These are phyloP conservation scores for Erebia epiphron DNA, from an alignment of 2,888 invertebrate genomes.

Conservation along the genomic window DNA sequence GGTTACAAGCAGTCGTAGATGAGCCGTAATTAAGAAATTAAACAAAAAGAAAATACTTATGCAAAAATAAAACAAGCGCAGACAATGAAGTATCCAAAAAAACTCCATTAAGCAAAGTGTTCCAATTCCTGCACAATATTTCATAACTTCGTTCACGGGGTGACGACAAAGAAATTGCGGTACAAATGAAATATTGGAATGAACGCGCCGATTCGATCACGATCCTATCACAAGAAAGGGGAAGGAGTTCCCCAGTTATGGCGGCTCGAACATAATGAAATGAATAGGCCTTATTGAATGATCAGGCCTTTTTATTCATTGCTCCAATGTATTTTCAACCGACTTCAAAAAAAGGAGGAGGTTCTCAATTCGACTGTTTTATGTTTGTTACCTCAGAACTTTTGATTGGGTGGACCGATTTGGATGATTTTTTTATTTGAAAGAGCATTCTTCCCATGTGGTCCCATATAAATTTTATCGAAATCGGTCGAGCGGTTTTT, in stretches of 20 bases:
- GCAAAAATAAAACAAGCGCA: background rate
- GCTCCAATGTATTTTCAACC: constrained; percentile 12
- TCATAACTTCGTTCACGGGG: constrained; percentile 35
- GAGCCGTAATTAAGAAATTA: background rate
- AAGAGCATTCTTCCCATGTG: no score
- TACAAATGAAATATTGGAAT: constrained; percentile 42
- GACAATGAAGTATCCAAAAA: background rate
- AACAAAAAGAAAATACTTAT: background rate
- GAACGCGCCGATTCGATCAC: constrained; percentile 37
- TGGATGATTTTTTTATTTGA: no score
- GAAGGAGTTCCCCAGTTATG: constrained; percentile 30
- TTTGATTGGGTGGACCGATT: no score
- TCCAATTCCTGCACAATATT: constrained; percentile 28
- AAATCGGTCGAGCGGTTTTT: no score
- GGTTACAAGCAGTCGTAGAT: no score
- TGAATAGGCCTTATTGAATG: constrained; percentile 27
- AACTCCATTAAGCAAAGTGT: constrained; percentile 28
- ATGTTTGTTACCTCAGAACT: no score
- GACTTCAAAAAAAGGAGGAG: no score
- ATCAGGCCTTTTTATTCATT: constrained; percentile 14
- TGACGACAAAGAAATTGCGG: constrained; percentile 41
- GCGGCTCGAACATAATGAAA: constrained; percentile 21
- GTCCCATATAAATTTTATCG: no score
- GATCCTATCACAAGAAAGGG: constrained; percentile 31
- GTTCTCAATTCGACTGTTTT: no score